Evolutionary conservation across 1,140 invertebrate species (phyloP).

Genomic region (Trichonephila clavipes): DNA sequence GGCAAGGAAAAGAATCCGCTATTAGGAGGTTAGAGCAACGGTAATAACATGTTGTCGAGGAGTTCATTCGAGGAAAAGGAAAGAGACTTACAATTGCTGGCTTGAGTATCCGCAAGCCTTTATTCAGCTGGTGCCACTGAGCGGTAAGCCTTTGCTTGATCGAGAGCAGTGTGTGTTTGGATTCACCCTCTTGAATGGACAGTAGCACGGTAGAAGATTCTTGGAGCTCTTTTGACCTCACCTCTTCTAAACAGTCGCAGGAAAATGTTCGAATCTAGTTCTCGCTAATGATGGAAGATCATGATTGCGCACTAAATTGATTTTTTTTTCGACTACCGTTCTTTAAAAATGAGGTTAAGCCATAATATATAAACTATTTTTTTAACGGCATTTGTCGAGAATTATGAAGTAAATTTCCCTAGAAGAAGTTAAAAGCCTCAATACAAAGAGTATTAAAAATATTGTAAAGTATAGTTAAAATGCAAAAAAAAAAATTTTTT

Average conservation of each 20-base stretch:
- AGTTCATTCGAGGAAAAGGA: constrained; percentile 56
- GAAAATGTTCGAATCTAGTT: background rate
- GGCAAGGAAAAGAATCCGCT: constrained; percentile 55
- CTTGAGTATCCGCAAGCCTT: constrained; percentile 46
- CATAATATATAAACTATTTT: background rate
- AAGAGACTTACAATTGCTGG: constrained; percentile 40
- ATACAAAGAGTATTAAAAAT: background rate
- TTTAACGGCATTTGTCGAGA: background rate
- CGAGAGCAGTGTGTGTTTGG: background rate
- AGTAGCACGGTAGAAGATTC: background rate
- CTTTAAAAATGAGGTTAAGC: background rate
- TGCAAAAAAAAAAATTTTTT: no score
- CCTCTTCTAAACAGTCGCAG: background rate
- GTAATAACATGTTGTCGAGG: constrained; percentile 68
- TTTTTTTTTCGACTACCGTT: background rate
- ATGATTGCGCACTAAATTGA: background rate
- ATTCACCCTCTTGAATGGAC: background rate
- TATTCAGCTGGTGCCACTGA: constrained; percentile 29
- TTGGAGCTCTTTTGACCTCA: background rate
- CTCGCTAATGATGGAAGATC: background rate
- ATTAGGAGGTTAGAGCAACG: constrained; percentile 36
- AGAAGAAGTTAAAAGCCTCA: background rate
- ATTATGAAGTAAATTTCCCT: background rate
- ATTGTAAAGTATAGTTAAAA: no score
- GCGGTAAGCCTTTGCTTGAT: background rate